Base-by-base conservation (phyloP, 2,113 vertebrate genomes). In the Nothobranchius kuhntae region DNA sequence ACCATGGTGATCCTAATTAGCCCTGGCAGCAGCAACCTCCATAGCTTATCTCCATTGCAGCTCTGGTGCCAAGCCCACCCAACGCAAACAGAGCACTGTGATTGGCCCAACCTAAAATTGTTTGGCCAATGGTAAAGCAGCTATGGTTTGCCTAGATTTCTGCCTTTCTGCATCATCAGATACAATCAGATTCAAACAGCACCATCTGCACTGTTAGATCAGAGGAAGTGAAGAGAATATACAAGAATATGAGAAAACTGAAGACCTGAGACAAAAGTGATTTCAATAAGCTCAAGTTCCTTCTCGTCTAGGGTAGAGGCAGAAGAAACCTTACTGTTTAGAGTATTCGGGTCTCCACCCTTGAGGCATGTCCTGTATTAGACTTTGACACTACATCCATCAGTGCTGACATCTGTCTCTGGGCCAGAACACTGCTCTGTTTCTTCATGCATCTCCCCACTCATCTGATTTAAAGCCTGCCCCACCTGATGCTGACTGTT, bases 301-400 rank as follows among this genome's bases (percentile, higher is more conserved):
- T 53, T 63, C 72, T 80, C 58, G 54, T 78, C 76, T 75, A 56
- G 30, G 66, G 46, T 53, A 64, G 53, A 60, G 71, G 75, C 73
- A 75, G 58, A 80, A 36, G 1, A 45, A 81, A n/a, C 52, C 71
- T 67, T 0, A 0, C 60, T 62, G 72, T 0, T 47, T 60, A 72
- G 51, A 64, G 55, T 58, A 65, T 55, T 17, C 13, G 14, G 55
- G 52, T 3, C 42, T 80, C 68, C 64, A 71, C 70, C 70, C 72
- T 61, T 61, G 26, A 71, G 53, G 77, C 61, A 48, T 53, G 24
- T 2, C 57, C 38, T 45, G 52, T 57, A 21, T 77, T 55, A 61
- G 65, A 26, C 46, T 64, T 72, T 79, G 36, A 66, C 84, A 86
- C 77, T 64, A 73, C 59, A 83, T 88, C 69, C 66, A 83, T 88